A percentile compares a stretch with the other conserved stretches of the same genome.
phyloP scores from a whole-genome alignment of 2,888 invertebrate species.

The Parthenolecanium corni region DNA sequence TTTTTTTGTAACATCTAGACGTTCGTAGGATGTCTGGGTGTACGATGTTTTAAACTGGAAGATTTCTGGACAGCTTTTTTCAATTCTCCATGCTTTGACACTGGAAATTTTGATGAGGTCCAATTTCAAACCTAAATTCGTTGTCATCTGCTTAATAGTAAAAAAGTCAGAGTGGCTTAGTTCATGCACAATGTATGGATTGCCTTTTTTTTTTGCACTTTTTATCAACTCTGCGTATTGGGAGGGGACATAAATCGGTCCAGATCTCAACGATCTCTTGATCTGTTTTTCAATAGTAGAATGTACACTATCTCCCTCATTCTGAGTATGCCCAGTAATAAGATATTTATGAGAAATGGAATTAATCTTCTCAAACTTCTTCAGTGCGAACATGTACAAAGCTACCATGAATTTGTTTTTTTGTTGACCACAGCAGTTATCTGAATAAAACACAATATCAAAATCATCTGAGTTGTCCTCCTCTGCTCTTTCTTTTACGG shows the following conservation, averaged over 20 bases:
- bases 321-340: constrained; percentile 33
- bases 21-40: not conserved
- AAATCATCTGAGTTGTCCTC: not conserved
- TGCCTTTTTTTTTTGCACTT: constrained; percentile 34
- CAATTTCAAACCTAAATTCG: constrained; percentile 16
- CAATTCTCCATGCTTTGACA: constrained; percentile 29
- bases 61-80: not conserved
- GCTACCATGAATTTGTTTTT: constrained; percentile 32
- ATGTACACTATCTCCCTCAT: constrained; percentile 33
- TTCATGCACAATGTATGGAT: constrained; percentile 33
- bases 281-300: constrained; percentile 31
- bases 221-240: constrained; percentile 33
- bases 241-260: constrained; percentile 30
- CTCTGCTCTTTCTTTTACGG: no score
- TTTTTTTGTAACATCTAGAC: not conserved
- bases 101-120: constrained; percentile 8
- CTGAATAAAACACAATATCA: constrained; percentile 30
- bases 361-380: no score
- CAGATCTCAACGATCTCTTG: constrained; percentile 30
- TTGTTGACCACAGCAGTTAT: constrained; percentile 33
- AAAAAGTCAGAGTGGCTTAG: constrained; percentile 34
- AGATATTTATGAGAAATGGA: constrained; percentile 32
- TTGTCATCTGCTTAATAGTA: constrained; percentile 31
- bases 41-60: constrained; percentile 10
- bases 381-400: constrained; percentile 31